These are phyloP conservation scores for Ptychoptera albimana DNA, from an alignment of 2,888 invertebrate genomes.

Conservation along the genomic window DNA sequence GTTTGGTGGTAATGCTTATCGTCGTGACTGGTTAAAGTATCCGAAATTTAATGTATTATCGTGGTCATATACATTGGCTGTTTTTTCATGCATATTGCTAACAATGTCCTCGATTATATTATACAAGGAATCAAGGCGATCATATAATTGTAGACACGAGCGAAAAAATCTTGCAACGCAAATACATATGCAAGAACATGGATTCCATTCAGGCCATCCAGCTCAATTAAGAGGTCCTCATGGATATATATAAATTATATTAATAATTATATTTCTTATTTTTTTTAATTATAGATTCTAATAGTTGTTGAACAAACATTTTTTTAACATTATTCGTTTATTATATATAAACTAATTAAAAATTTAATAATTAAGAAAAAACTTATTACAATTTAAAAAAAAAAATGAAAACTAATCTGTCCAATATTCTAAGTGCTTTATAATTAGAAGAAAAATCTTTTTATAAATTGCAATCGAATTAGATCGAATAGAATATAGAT, in stretches of 20 bases:
- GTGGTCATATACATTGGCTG: slow-evolving; percentile 84
- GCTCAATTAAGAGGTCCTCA: slow-evolving; percentile 29
- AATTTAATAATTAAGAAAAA: no score
- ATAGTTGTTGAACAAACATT: no score
- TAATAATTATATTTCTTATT: no score
- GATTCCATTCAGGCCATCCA: slow-evolving; percentile 35
- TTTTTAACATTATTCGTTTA: no score
- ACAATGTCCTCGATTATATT: slow-evolving; percentile 50
- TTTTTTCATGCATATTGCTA: slow-evolving; percentile 55
- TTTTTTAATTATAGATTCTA: no score
- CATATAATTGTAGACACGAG: slow-evolving; percentile 57
- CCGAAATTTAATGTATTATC: slow-evolving; percentile 88
- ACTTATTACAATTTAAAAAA: no score
- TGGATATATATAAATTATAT: slow-evolving; percentile 23
- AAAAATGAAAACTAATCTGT: no score
- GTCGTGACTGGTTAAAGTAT: slow-evolving; percentile 85
- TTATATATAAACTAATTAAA: no score
- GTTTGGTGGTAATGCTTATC: slow-evolving; percentile 78
- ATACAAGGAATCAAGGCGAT: slow-evolving; percentile 52
- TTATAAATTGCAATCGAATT: no score
- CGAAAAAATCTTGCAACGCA: slow-evolving; percentile 77
- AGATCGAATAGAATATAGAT: no score
- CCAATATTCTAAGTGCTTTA: no score
- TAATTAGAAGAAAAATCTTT: no score
- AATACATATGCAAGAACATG: slow-evolving; percentile 60